Base-by-base conservation (phyloP, 2,888 invertebrate genomes). In the Imbricaverruca yamaguchii region DNA sequence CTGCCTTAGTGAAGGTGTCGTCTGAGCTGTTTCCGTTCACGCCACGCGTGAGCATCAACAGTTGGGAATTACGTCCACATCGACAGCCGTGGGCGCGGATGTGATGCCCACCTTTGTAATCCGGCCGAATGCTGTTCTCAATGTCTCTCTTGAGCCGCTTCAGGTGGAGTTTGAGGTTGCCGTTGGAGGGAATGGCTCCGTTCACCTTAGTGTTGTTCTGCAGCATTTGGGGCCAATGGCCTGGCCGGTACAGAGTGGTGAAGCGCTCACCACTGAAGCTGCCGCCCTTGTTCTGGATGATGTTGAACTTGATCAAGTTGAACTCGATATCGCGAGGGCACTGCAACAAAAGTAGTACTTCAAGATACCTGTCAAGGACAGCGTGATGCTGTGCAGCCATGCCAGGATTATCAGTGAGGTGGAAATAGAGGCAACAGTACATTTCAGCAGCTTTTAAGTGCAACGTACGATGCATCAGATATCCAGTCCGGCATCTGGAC, bases 101-200 rank as follows among this genome's bases (percentile, higher is more conserved):
- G 39, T 39, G 39, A 1, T 39, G 2, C 39, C 39, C 39, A 91
- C 92, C 92, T 84, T 87, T 86, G 87, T 92, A 93, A 80, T 89
- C 84, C 1, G 86, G 84, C 0, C 92, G 91, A 67, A 93, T 89
- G 82, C 91, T 89, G 83, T 90, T 88, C 0, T 90, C 87, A 53
- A 94, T 84, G 65, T 91, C 89, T 6, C 87, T 86, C 63, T 86
- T 86, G 84, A 92, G 93, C 11, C 89, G 86, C 0, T 89, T 85
- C 82, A 94, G 86, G 86, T 95, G 94, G 13, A 87, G 85, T 0
- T 88, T 88, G 69, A 94, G 85, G 85, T 92, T 89, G 0, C 93
- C 94, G 84, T 91, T 90, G 86, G 94, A 93, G 0, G 94, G 93
- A 0, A 94, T 91, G 0, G 93, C 94, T 0, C 93, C 93, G 85